Base-by-base conservation (phyloP, 2,113 vertebrate genomes). In the Carassius auratus region DNA sequence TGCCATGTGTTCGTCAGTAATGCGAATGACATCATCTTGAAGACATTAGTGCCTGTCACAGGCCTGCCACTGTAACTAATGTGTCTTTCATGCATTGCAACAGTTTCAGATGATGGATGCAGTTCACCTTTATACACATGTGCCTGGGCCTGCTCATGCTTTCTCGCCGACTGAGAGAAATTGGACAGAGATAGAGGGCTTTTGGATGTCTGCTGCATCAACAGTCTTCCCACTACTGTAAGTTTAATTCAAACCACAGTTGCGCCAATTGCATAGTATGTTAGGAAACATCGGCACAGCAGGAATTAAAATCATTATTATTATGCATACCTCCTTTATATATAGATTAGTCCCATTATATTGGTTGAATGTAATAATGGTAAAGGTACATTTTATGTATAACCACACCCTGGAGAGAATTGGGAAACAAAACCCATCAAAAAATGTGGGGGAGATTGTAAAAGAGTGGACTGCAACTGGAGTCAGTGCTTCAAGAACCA, bases 111-210 rank as follows among this genome's bases (percentile, higher is more conserved):
- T 88, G 89, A 90, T 89, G 86, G 83, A 89, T 88, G 88, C 10
- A 42, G 75, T 84, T 89, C 80, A 81, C 76, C 85, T 90, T 90
- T 85, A 89, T 85, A 84, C 80, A 89, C 83, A 21, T 79, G 45
- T 48, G 79, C 61, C 42, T 61, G 81, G 59, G 36, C 68, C 64
- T 66, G 14, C 52, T 36, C 42, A 36, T 15, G 45, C 12, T 23
- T 81, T 69, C 83, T 61, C 19, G 8, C 48, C 33, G 26, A 76
- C 36, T 85, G 52, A 76, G 64, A 48, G 76, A 14, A 71, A 86
- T 62, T 38, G 12, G 42, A 84, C 69, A 61, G 69, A 87, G 73
- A 86, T 84, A n/a, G 71, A 79, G 30, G 15, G 15, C 1, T 86
- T 62, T 73, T 82, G 73, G 36, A 45, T 83, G 80, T 57, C 10